Evolutionary conservation across 2,113 vertebrate species (phyloP).

Genomic region (Proteles cristata): DNA sequence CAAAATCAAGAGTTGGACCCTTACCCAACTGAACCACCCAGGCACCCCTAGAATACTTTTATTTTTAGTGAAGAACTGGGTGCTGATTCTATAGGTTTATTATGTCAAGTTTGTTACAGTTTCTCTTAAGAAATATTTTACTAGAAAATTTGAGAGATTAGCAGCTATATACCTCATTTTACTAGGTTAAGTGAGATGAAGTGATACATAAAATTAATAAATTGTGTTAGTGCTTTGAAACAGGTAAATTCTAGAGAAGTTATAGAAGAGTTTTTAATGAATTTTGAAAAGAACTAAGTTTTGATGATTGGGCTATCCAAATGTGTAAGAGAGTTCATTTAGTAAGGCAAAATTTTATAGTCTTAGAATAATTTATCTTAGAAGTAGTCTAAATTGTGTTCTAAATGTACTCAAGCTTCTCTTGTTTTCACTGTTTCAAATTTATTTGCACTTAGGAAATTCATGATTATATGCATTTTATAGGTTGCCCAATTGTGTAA

Average conservation of each 20-base stretch:
- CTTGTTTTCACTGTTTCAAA: background rate
- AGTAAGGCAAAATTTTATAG: slow-evolving; percentile 20
- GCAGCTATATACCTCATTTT: background rate
- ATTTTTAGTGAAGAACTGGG: background rate
- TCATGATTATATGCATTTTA: background rate
- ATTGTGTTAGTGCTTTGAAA: background rate
- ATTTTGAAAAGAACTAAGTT: slow-evolving; percentile 12
- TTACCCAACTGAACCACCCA: too few species aligned
- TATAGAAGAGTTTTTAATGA: background rate
- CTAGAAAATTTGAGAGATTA: slow-evolving; percentile 3
- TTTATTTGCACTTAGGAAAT: background rate
- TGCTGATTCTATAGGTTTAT: background rate
- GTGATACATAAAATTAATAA: background rate
- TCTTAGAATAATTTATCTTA: background rate
- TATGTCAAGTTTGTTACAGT: background rate
- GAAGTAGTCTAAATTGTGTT: background rate
- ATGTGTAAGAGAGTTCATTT: background rate
- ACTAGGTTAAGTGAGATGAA: slow-evolving; percentile 17
- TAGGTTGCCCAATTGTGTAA: background rate
- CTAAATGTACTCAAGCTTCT: background rate
- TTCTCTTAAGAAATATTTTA: slow-evolving; percentile 4
- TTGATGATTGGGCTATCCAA: background rate
- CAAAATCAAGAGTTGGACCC: too few species aligned
- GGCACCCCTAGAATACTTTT: background rate
- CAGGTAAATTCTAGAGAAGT: background rate